Evolutionary conservation across 2,797 vertebrate genomes (phyloP), one percentile per base, ranked within the genome.

Genomic region (Discoglossus pictus): DNA sequence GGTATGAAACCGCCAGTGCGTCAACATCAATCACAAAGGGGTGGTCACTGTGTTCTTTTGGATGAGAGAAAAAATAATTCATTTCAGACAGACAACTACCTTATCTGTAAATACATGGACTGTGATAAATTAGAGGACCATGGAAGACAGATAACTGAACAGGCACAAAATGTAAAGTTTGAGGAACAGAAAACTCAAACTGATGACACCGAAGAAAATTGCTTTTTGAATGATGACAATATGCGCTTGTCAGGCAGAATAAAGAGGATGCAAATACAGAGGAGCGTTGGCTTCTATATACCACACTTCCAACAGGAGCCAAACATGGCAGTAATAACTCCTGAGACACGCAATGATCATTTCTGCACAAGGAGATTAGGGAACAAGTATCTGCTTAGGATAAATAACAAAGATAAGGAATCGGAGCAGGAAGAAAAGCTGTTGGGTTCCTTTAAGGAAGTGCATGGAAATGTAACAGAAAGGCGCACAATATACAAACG

Each of bases 271-370:
- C 61, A 55, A 71, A 43, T 72, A 44, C 73, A 82, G 39, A 89
- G 84, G 71, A 87, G 72, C 2, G 88, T 92, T n/a, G 88, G 76
- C 0, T 92, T 92, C 76, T 79, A 87, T 53, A 60, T 88, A 65
- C 75, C 82, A 39, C 74, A 78, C 47, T 51, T 69, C 23, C 40
- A 53, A 64, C 73, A 76, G n/a, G 53, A n/a, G 7, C 16, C 65
- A 3, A 62, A 72, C 73, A 71, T 17, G 23, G 58, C 7, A 39
- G 66, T 73, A 23, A 44, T 61, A 18, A 39, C 35, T 10, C 74
- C 79, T 58, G 74, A 42, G 47, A 31, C 61, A 8, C 58, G 60
- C 2, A 55, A 71, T 48, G 74, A 64, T 35, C 60, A 39, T 23
- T 43, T 69, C 60, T 17, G 72, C 52, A 66, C 42, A 59, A 31